Evolutionary conservation across 2,113 vertebrate genomes (phyloP).

Genomic region (Romanogobio albipinnatus): DNA sequence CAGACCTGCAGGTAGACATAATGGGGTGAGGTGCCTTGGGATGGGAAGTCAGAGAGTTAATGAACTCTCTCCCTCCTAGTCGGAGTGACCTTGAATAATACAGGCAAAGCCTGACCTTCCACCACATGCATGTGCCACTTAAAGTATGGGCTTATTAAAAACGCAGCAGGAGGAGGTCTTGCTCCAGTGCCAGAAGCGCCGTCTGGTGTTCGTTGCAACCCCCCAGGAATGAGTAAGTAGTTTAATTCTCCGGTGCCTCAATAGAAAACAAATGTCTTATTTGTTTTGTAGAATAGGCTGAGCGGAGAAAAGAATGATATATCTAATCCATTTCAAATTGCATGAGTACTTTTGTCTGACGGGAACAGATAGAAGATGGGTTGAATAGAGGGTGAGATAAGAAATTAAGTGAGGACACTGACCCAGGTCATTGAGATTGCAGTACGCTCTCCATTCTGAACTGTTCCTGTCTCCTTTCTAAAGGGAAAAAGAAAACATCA

Average conservation of each 20-base stretch:
- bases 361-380: background rate
- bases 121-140: slow-evolving; percentile 48
- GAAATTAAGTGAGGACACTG: slow-evolving; percentile 69
- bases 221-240: slow-evolving; percentile 29
- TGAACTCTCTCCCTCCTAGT: slow-evolving; percentile 59
- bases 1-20: slow-evolving; percentile 61
- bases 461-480: slow-evolving; percentile 86
- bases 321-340: slow-evolving; percentile 8
- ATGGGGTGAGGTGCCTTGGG: slow-evolving; percentile 59
- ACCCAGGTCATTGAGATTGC: slow-evolving; percentile 94
- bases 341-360: background rate
- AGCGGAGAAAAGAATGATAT: background rate
- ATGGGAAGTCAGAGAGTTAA: slow-evolving; percentile 65
- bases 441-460: slow-evolving; percentile 91
- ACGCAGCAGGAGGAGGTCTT: slow-evolving; percentile 66
- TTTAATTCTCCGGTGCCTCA: slow-evolving; percentile 18
- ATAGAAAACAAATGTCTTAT: slow-evolving; percentile 16
- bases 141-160: slow-evolving; percentile 68
- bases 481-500: slow-evolving; percentile 53
- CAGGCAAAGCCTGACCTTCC: slow-evolving; percentile 42
- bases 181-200: slow-evolving; percentile 34
- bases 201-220: background rate
- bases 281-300: slow-evolving; percentile 18
- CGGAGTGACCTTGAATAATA: slow-evolving; percentile 63
- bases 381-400: background rate